A percentile compares a stretch with the other conserved stretches of the same genome.
Conservation (phyloP, 2,797 vertebrate genomes). For the Clarias fuscus region DNA sequence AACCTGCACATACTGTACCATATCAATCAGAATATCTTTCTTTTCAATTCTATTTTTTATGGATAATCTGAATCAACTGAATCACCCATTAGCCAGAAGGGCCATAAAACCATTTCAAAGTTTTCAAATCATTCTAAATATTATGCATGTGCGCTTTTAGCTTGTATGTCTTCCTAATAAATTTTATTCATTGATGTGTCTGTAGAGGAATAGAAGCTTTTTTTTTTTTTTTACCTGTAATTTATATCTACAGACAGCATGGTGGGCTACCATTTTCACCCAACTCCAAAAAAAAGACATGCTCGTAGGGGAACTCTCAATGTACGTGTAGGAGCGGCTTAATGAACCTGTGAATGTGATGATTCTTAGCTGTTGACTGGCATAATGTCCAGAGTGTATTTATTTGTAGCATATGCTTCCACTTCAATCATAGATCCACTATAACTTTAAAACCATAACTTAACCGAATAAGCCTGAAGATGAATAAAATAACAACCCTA, state of each 20-base stretch:
- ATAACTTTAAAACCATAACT: neutral
- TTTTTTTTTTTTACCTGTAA: neutral
- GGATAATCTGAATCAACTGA: neutral
- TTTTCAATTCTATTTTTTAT: neutral
- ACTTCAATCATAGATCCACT: neutral
- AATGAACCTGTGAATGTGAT: neutral
- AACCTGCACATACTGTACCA: constrained; percentile 39
- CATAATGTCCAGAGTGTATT: neutral
- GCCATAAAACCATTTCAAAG: neutral
- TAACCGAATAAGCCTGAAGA: neutral
- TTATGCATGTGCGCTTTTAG: neutral
- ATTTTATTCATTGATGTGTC: neutral
- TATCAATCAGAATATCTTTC: constrained; percentile 24
- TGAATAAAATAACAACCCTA: neutral
- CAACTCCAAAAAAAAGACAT: neutral
- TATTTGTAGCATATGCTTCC: neutral
- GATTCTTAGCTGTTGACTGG: neutral
- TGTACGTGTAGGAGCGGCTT: neutral
- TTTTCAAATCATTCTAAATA: neutral
- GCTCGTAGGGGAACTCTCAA: neutral
- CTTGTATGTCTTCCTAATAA: neutral
- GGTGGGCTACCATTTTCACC: neutral
- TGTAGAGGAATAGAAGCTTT: constrained; percentile 15
- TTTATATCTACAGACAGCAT: neutral
- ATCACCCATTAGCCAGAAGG: neutral